phyloP scores from a whole-genome alignment of 1,140 invertebrate genomes.

The Sitobion miscanthi region DNA sequence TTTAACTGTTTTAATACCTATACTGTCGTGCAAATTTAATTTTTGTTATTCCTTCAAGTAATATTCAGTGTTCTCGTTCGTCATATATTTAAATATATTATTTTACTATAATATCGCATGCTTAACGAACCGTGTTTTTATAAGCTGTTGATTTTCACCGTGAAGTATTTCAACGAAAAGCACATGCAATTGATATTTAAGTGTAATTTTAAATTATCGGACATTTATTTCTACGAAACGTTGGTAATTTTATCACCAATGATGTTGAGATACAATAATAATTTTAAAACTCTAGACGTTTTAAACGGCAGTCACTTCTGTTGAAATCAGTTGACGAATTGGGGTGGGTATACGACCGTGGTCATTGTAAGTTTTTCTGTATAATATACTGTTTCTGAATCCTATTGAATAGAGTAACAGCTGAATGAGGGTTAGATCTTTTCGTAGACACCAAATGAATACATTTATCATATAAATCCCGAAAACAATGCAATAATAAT shows the following conservation, averaged over 20 bases:
- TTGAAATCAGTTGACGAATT: not conserved
- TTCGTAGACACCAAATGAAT: not conserved
- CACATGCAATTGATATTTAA: not conserved
- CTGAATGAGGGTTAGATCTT: not conserved
- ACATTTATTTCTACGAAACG: not conserved
- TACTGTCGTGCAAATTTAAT: no score
- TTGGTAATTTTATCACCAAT: not conserved
- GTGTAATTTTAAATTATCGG: not conserved
- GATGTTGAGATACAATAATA: no score
- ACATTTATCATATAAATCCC: not conserved
- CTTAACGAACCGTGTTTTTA: not conserved
- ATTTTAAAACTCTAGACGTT: no score
- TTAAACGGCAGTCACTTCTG: no score
- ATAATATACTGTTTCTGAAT: not conserved
- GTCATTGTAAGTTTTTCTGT: not conserved
- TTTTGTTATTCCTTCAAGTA: no score
- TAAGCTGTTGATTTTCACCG: not conserved
- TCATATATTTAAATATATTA: no score
- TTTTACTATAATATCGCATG: no score
- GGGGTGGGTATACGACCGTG: not conserved
- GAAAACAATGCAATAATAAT: not conserved
- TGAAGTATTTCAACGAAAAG: not conserved
- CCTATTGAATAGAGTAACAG: no score
- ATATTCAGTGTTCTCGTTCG: no score
- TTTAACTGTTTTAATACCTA: no score